Evolutionary conservation across 2,888 invertebrate species (phyloP), one percentile per base, ranked within the genome.

Genomic region (Drosophila suboccidentalis): DNA sequence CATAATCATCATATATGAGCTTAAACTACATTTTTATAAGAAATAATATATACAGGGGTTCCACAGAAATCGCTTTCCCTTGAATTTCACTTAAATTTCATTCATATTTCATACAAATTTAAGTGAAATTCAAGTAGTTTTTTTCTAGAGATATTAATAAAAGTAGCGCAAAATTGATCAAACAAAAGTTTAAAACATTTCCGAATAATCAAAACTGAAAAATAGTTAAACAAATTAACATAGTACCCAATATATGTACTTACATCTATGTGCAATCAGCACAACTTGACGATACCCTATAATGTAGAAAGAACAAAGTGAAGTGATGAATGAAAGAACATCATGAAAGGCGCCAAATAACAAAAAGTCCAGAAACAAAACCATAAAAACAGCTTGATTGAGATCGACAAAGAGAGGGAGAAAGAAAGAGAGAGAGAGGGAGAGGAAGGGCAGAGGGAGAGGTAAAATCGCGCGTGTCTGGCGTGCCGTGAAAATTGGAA

Each of bases 321-420:
- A 58, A 32, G 61, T 68, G 63, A 66, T 71, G 66, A 76, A 71
- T 55, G 46, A 75, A 39, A 62, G 36, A 76, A 61, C 55, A 61
- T 29, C 9, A 61, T 50, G 17, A 51, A 57, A 74, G 75, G 78
- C 77, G 77, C 75, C 78, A 77, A 84, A 84, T 69, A 63, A 77
- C 69, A 74, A 66, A 61, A 54, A 19, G 13, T 15, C n/a, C n/a
- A 4, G 11, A 47, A 1, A 49, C 38, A 58, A 74, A 49, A 54
- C 13, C 13, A 53, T 58, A 43, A 43, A 43, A 19, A 57, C 46
- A 57, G 57, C 22, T 44, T 15, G 22, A 22, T 34, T 34, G 43
- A 54, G 17, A 19, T 22, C 32, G 38, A 38, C 36, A 51, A 4
- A 4, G 13, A 13, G 10, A 51, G 13, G 5, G 17, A 2, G 36